phyloP scores from a whole-genome alignment of 2,113 vertebrate genomes.

The Upupa epops region DNA sequence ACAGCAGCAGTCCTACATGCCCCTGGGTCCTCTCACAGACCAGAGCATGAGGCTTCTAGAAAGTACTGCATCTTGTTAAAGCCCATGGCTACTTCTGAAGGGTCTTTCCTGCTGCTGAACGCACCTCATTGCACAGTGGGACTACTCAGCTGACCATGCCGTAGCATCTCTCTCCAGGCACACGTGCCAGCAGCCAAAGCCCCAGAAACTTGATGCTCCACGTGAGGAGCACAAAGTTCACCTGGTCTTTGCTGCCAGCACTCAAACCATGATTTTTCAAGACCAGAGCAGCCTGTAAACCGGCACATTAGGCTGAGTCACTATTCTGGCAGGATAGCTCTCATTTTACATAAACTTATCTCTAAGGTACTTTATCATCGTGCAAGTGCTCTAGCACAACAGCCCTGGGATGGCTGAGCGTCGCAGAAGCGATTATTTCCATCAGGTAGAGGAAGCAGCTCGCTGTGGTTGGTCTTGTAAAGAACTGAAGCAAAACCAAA shows the following conservation, averaged over 20 bases:
- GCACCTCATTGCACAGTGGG: neutral
- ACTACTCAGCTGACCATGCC: neutral
- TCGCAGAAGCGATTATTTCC: constrained; percentile 21
- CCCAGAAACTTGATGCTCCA: constrained; percentile 9
- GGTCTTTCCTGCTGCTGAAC: neutral
- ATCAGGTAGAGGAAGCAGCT: constrained; percentile 7
- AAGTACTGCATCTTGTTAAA: neutral
- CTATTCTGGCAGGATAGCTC: constrained; percentile 25
- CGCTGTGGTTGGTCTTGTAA: constrained; percentile 24
- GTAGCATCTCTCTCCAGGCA: neutral
- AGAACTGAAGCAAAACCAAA: neutral
- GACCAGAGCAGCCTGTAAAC: constrained; percentile 29
- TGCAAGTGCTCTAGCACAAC: neutral
- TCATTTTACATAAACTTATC: constrained; percentile 25
- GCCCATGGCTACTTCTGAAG: neutral
- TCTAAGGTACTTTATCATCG: constrained; percentile 41
- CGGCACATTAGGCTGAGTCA: constrained; percentile 51
- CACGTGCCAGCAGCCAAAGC: neutral
- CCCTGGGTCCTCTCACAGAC: neutral
- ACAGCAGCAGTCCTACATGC: fast-evolving
- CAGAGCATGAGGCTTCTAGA: neutral
- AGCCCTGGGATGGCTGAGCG: neutral
- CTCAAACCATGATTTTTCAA: neutral
- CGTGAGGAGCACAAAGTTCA: constrained; percentile 46
- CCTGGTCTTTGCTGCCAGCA: constrained; percentile 21